Percentiles rank a stretch among this genome's conserved stretches.
Evolutionary conservation across 2,797 vertebrate species (phyloP).

Genomic region (Ctenochaetus hawaiiensis): DNA sequence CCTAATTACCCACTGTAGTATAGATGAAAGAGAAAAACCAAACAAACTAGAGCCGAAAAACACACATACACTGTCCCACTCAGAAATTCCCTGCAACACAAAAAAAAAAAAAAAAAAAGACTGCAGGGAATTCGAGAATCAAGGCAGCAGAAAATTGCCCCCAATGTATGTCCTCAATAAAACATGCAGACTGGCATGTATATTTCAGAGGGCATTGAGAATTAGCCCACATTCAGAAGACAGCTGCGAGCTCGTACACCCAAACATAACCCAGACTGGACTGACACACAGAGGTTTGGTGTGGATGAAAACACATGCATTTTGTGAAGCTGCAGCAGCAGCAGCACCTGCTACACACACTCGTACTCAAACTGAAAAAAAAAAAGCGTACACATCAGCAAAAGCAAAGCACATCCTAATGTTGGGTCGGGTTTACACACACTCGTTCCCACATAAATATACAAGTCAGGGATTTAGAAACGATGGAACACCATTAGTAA

Average conservation of each 20-base stretch:
- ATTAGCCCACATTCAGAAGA: slow-evolving; percentile 79
- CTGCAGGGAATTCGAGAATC: slow-evolving; percentile 52
- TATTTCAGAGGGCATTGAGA: slow-evolving; percentile 76
- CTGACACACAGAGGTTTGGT: slow-evolving; percentile 37
- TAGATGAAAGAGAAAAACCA: slow-evolving; percentile 61
- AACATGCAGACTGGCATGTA: slow-evolving; percentile 79
- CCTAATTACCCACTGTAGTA: slow-evolving; percentile 56
- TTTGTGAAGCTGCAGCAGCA: slow-evolving; percentile 51
- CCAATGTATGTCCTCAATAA: slow-evolving; percentile 72
- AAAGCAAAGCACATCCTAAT: background rate
- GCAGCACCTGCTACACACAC: slow-evolving; percentile 53
- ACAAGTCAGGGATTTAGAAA: slow-evolving; percentile 6
- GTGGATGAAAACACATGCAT: slow-evolving; percentile 43
- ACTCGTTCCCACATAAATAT: background rate
- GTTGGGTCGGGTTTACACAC: slow-evolving; percentile 2
- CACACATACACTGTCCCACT: slow-evolving; percentile 30
- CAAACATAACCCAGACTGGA: slow-evolving; percentile 66
- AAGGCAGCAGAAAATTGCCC: slow-evolving; percentile 70
- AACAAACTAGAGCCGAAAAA: slow-evolving; percentile 51
- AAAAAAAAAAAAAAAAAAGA: slow-evolving; percentile 33
- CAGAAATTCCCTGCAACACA: slow-evolving; percentile 16
- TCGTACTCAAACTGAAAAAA: slow-evolving; percentile 8
- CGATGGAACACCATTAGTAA: slow-evolving; percentile 30
- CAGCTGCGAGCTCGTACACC: slow-evolving; percentile 59
- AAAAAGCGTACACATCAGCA: slow-evolving; percentile 17